Percentiles rank a stretch among this genome's conserved stretches.
Evolutionary conservation across 2,113 vertebrate genomes (phyloP).

Genomic region (Python bivittatus): DNA sequence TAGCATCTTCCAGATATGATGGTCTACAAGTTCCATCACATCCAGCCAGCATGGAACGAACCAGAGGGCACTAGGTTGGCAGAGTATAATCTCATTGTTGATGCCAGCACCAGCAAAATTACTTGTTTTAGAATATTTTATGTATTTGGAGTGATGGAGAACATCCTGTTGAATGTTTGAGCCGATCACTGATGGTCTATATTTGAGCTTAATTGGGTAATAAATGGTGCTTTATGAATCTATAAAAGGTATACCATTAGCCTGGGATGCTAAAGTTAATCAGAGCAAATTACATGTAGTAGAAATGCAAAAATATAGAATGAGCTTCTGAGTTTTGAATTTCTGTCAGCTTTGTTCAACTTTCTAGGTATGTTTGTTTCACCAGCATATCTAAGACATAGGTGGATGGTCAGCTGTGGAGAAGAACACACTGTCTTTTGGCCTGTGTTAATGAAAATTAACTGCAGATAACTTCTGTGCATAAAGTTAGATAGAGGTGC

Average conservation of each 20-base stretch:
- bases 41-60: not conserved
- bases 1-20: not conserved
- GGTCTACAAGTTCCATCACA: not conserved
- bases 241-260: not conserved
- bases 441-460: not conserved
- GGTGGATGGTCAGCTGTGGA: not conserved
- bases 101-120: not conserved
- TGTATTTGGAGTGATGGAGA: not conserved
- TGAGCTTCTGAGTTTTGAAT: not conserved
- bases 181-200: not conserved
- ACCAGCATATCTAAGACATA: not conserved
- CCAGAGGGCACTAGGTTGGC: not conserved
- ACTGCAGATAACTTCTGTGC: not conserved
- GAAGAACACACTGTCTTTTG: not conserved
- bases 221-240: slow-evolving; percentile 6
- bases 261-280: not conserved
- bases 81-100: not conserved
- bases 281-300: not conserved
- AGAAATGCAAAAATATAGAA: not conserved
- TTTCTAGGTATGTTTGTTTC: not conserved
- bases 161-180: not conserved
- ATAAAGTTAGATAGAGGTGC: not conserved
- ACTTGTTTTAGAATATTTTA: not conserved
- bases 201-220: not conserved
- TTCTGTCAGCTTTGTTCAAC: not conserved